Evolutionary conservation across 2,113 vertebrate species (phyloP).

Genomic region (Parus major): DNA sequence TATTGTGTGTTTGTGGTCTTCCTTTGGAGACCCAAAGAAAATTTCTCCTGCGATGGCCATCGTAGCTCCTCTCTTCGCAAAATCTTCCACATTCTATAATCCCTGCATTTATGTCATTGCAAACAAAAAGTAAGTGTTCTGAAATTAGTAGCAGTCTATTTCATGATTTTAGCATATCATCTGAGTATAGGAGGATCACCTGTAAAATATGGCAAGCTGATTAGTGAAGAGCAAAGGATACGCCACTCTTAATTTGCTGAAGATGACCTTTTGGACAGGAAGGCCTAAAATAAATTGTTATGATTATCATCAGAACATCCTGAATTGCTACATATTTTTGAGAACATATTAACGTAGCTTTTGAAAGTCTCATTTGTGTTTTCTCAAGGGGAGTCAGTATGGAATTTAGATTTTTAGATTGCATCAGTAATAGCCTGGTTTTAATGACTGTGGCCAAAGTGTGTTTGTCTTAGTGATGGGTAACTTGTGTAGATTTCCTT

Average conservation of each 20-base stretch:
- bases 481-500: not conserved
- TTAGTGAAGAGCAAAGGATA: not conserved
- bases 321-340: not conserved
- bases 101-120: conserved; percentile 95
- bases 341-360: not conserved
- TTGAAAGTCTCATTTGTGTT: not conserved
- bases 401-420: not conserved
- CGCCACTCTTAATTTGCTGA: not conserved
- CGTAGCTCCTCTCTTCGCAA: conserved; percentile 95
- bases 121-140: conserved; percentile 90
- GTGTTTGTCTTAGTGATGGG: rapidly evolving
- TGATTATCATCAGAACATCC: not conserved
- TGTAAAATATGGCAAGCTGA: not conserved
- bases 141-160: not conserved
- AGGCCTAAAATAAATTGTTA: not conserved
- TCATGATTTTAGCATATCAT: not conserved
- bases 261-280: not conserved
- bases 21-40: conserved; percentile 88
- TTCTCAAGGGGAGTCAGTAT: not conserved
- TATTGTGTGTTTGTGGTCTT: conserved; percentile 94
- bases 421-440: not conserved
- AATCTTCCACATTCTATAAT: conserved; percentile 98
- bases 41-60: conserved; percentile 94
- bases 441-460: not conserved
- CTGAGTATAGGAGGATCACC: not conserved